phyloP scores from a whole-genome alignment of 1,140 invertebrate genomes.

The Acromyrmex echinatior region DNA sequence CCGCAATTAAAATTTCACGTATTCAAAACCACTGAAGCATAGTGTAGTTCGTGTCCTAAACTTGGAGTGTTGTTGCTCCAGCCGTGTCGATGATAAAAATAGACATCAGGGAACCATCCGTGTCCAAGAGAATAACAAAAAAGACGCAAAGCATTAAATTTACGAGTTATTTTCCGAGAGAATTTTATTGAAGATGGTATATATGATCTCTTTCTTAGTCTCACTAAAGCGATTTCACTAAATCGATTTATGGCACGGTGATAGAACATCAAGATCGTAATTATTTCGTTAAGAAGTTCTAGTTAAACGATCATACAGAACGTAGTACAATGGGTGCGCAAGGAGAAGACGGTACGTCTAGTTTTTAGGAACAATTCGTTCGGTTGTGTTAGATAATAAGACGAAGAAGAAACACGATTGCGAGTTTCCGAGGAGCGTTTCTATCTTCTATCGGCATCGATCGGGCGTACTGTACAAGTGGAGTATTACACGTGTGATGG shows the following conservation, averaged over 20 bases:
- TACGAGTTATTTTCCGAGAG: constrained; percentile 13
- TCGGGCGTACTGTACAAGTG: constrained; percentile 70
- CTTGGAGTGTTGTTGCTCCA: not conserved
- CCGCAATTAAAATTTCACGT: not conserved
- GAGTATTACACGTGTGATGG: constrained; percentile 9
- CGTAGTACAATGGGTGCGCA: constrained; percentile 51
- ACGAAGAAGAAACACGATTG: constrained; percentile 25
- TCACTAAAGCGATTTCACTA: not conserved
- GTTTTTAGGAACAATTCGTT: constrained; percentile 58
- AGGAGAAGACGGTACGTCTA: constrained; percentile 20
- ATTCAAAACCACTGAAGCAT: not conserved
- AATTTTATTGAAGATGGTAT: not conserved
- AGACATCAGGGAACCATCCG: not conserved
- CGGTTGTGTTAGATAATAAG: constrained; percentile 64
- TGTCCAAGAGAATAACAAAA: not conserved
- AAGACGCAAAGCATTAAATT: not conserved
- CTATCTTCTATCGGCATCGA: constrained; percentile 57
- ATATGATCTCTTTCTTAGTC: not conserved
- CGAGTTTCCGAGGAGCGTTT: constrained; percentile 42
- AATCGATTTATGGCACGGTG: constrained; percentile 3
- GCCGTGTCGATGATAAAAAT: not conserved
- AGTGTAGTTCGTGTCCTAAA: not conserved
- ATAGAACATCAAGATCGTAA: not conserved
- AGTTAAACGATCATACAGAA: constrained; percentile 57
- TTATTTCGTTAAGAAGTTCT: constrained; percentile 35